These are phyloP conservation scores for Myrmecophaga tridactyla DNA, from an alignment of 2,113 vertebrate genomes.

Conservation along the genomic window DNA sequence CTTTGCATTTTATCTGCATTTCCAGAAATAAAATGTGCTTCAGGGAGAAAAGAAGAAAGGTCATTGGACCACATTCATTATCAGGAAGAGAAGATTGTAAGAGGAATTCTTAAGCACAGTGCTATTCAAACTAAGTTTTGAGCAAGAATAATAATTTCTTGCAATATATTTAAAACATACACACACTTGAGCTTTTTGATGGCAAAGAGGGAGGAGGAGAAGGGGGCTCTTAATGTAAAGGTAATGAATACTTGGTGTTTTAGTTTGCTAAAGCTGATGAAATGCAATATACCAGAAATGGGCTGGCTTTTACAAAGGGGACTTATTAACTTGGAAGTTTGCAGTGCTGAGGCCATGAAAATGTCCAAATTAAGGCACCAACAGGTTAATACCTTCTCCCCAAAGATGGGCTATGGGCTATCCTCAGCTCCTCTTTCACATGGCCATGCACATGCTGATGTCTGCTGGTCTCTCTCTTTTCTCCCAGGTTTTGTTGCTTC, in stretches of 20 bases:
- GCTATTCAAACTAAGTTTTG: constrained; percentile 16
- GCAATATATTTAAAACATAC: neutral
- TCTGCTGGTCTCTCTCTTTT: too few relatives aligned
- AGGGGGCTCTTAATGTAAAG: neutral
- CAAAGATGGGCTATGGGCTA: too few relatives aligned
- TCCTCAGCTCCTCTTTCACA: too few relatives aligned
- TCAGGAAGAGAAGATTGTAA: constrained; percentile 6
- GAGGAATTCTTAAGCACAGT: neutral
- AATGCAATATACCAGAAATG: too few relatives aligned
- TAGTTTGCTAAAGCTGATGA: too few relatives aligned
- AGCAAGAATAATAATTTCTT: neutral
- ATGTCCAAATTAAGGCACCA: too few relatives aligned
- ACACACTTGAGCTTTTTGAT: neutral
- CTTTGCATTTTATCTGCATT: constrained; percentile 47
- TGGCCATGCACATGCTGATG: too few relatives aligned
- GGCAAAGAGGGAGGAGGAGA: neutral
- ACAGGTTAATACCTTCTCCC: too few relatives aligned
- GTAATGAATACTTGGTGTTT: neutral
- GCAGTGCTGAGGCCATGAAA: too few relatives aligned
- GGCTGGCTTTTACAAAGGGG: too few relatives aligned
- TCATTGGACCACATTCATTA: neutral
- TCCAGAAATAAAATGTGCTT: constrained; percentile 54
- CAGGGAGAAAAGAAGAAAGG: neutral
- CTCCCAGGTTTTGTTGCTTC: too few relatives aligned
- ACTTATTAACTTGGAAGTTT: too few relatives aligned